A percentile compares a stretch with the other conserved stretches of the same genome.
Evolutionary conservation across 2,113 vertebrate genomes (phyloP).

Genomic region (Hipposideros armiger): DNA sequence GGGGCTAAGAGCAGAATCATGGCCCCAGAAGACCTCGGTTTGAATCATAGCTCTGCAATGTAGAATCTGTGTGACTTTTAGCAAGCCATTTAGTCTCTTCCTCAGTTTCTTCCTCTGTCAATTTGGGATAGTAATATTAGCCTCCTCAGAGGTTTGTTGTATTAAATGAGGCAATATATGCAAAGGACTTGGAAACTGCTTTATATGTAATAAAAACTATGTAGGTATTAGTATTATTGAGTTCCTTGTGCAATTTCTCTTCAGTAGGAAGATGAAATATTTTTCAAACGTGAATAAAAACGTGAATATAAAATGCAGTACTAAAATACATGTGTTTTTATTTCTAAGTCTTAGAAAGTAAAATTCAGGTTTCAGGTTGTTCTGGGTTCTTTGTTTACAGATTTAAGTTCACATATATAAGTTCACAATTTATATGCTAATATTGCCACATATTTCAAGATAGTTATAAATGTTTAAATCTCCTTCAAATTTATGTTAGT

Average conservation of each 20-base stretch:
- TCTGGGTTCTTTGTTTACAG: neutral
- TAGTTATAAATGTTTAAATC: slow-evolving; percentile 15
- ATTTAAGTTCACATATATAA: neutral
- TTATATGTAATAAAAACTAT: neutral
- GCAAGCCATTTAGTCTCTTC: neutral
- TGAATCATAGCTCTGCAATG: neutral
- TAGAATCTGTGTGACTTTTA: neutral
- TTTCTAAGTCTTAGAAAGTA: neutral
- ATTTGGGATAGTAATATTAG: neutral
- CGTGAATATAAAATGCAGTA: neutral
- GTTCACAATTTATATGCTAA: slow-evolving; percentile 57
- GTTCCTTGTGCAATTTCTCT: neutral
- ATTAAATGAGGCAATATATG: neutral
- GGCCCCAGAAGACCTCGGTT: neutral
- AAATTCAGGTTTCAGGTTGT: neutral
- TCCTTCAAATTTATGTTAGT: neutral
- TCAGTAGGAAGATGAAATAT: neutral
- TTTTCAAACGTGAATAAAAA: neutral
- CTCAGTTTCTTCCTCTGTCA: neutral
- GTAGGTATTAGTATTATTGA: neutral
- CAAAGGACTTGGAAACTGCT: neutral
- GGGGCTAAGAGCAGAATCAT: neutral
- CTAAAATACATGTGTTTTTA: neutral
- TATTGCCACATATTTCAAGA: slow-evolving; percentile 63
- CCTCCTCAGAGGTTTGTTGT: neutral